phyloP scores from a whole-genome alignment of 1,140 invertebrate genomes.

The Phocides pigmalion region DNA sequence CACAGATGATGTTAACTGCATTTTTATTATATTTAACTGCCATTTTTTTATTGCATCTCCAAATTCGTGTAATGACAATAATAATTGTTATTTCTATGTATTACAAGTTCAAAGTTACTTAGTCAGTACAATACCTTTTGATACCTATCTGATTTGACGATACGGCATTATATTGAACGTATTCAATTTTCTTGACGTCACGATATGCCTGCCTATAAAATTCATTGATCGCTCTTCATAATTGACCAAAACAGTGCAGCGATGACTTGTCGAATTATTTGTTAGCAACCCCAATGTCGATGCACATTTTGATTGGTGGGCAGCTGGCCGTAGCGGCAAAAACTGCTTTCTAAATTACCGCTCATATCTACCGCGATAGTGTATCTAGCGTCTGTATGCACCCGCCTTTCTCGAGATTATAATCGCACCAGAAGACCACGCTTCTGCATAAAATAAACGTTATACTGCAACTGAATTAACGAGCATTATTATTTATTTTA shows the following conservation, averaged over 20 bases:
- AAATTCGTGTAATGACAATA: too few relatives aligned
- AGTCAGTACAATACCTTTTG: too few relatives aligned
- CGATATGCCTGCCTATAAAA: conserved; percentile 1
- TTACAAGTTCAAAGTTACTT: too few relatives aligned
- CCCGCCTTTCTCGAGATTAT: conserved; percentile 62
- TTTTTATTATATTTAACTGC: too few relatives aligned
- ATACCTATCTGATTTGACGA: too few relatives aligned
- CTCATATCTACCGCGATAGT: conserved; percentile 56
- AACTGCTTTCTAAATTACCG: conserved; percentile 74
- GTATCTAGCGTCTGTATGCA: conserved; percentile 48
- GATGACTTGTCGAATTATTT: conserved; percentile 66
- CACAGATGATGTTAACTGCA: too few relatives aligned
- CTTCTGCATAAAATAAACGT: conserved; percentile 63
- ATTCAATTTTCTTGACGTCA: neutral
- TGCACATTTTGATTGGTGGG: conserved; percentile 74
- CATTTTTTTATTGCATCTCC: too few relatives aligned
- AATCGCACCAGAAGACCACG: conserved; percentile 57
- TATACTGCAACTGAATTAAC: conserved; percentile 41
- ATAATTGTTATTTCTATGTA: too few relatives aligned
- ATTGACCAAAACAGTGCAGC: conserved; percentile 51
- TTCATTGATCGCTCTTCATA: conserved; percentile 44
- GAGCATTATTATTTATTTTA: conserved; percentile 25
- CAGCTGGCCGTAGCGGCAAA: conserved; percentile 72
- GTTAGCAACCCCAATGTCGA: conserved; percentile 63
- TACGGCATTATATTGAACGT: neutral